Conservation (phyloP, 2,888 invertebrate species). For the Brachylomia viminalis region DNA sequence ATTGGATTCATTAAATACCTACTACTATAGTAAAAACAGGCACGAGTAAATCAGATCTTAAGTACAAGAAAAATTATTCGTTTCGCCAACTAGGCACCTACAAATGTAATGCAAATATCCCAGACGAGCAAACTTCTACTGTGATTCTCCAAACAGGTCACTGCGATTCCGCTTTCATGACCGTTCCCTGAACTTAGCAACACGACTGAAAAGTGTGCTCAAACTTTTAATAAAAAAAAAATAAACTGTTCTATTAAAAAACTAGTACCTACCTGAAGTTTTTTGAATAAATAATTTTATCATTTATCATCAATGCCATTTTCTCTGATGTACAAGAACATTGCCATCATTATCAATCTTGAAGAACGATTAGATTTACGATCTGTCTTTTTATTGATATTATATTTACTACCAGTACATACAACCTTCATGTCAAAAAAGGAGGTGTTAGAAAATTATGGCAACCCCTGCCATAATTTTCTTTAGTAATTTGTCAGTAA, state of each 20-base stretch:
- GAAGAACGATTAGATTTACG: no score
- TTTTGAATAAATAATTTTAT: neutral
- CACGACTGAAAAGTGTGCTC: constrained; percentile 20
- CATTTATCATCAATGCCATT: no score
- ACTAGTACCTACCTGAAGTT: neutral
- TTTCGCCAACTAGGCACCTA: neutral
- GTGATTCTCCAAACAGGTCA: constrained; percentile 33
- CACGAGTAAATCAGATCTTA: neutral
- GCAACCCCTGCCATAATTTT: neutral
- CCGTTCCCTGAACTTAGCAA: constrained; percentile 30
- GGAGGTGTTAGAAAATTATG: neutral
- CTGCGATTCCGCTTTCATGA: constrained; percentile 39
- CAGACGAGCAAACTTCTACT: constrained; percentile 28
- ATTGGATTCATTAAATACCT: no score
- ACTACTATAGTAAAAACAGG: neutral
- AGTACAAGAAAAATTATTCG: neutral
- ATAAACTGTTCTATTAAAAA: constrained; percentile 30
- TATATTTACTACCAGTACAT: neutral
- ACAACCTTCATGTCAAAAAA: neutral
- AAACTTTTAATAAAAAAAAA: constrained; percentile 44
- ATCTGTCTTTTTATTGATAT: neutral
- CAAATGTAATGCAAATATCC: constrained; percentile 20
- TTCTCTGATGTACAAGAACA: neutral
- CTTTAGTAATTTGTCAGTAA: constrained; percentile 21
- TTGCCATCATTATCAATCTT: neutral